These are phyloP conservation scores for Macropodus opercularis DNA, from an alignment of 2,797 vertebrate genomes.

Conservation along the genomic window DNA sequence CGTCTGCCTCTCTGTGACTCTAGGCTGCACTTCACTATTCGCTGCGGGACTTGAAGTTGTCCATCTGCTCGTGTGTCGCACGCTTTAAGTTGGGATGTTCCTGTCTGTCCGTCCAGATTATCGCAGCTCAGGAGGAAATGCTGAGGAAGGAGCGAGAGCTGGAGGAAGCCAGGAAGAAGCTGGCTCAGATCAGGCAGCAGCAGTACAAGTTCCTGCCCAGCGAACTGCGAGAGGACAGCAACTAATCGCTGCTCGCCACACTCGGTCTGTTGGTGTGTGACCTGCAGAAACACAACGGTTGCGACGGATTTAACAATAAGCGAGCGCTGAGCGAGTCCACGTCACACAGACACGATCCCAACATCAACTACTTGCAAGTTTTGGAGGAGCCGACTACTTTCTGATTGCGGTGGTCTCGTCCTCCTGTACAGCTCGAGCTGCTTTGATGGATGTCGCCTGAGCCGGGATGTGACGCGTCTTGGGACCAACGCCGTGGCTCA, in stretches of 20 bases:
- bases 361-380: slow-evolving; percentile 24
- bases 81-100: neutral
- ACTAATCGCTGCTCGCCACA: slow-evolving; percentile 79
- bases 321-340: slow-evolving; percentile 25
- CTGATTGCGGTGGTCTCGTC: slow-evolving; percentile 49
- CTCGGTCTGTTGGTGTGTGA: slow-evolving; percentile 21
- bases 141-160: slow-evolving; percentile 95
- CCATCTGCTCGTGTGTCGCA: too few species aligned
- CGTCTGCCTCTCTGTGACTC: too few species aligned
- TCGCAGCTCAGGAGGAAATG: slow-evolving; percentile 99
- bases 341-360: slow-evolving; percentile 17
- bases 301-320: slow-evolving; percentile 37
- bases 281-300: slow-evolving; percentile 29
- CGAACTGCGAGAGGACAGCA: slow-evolving; percentile 93
- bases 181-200: slow-evolving; percentile 98
- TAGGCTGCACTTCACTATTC: too few species aligned
- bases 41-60: too few species aligned
- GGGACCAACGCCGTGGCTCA: slow-evolving; percentile 46
- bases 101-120: slow-evolving; percentile 83
- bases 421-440: slow-evolving; percentile 37
- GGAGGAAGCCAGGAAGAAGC: slow-evolving; percentile 96
- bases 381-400: slow-evolving; percentile 48
- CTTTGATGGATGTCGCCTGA: slow-evolving; percentile 50
- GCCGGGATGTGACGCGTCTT: slow-evolving; percentile 70
- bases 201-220: slow-evolving; percentile 98